phyloP scores from a whole-genome alignment of 2,113 vertebrate genomes.

The Pipa parva region DNA sequence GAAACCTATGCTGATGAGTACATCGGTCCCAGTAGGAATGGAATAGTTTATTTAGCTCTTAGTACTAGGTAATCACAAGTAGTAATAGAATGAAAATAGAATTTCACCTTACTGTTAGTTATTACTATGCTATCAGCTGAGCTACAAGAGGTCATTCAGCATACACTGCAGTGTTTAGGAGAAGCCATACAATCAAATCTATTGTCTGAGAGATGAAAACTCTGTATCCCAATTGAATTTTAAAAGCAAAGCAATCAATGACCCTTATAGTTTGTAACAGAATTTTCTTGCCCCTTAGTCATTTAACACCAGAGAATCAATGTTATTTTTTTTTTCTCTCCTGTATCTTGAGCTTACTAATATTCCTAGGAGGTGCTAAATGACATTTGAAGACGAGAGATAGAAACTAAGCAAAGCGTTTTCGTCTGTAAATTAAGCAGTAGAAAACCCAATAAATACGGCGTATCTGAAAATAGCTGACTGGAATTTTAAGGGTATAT shows the following conservation, averaged over 20 bases:
- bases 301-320: slow-evolving; percentile 9
- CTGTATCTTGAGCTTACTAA: neutral
- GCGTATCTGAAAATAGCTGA: too few species aligned
- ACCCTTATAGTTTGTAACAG: neutral
- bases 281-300: neutral
- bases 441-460: too few species aligned
- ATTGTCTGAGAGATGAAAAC: neutral
- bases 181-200: neutral
- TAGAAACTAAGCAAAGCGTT: neutral
- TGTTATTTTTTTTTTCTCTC: neutral
- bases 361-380: slow-evolving; percentile 5
- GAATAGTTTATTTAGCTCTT: too few species aligned
- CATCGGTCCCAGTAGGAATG: too few species aligned
- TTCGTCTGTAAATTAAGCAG: neutral
- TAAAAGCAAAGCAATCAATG: slow-evolving; percentile 3
- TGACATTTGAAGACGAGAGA: slow-evolving; percentile 13
- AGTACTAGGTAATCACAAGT: too few species aligned
- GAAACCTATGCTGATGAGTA: too few species aligned
- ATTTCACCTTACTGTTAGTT: too few species aligned
- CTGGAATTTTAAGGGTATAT: too few species aligned
- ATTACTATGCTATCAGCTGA: too few species aligned
- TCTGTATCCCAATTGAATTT: neutral
- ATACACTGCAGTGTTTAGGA: neutral
- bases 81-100: too few species aligned
- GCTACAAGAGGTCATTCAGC: too few species aligned